Percentiles rank a stretch among this genome's conserved stretches.
phyloP scores from a whole-genome alignment of 2,113 vertebrate genomes.

The Pontoporia blainvillei region DNA sequence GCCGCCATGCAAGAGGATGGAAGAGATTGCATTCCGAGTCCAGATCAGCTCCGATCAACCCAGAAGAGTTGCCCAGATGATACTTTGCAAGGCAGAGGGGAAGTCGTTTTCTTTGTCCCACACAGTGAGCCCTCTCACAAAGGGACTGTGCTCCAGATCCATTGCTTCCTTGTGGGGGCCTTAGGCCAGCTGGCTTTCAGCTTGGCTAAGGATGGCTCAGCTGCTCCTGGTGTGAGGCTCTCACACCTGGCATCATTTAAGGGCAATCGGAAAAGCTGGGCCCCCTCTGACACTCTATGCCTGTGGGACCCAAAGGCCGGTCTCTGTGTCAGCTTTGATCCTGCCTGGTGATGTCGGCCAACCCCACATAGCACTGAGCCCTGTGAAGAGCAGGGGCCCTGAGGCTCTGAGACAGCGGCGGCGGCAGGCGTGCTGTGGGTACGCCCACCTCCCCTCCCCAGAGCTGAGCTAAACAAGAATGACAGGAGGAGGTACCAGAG shows the following conservation, averaged over 20 bases:
- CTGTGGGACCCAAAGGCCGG: neutral
- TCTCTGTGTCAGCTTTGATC: neutral
- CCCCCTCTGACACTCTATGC: neutral
- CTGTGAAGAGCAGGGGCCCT: neutral
- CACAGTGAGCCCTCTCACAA: neutral
- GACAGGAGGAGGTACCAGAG: neutral
- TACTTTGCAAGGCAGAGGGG: neutral
- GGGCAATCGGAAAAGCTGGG: neutral
- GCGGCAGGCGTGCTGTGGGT: rapidly evolving
- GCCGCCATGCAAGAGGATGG: neutral
- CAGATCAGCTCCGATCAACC: neutral
- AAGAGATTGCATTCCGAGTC: neutral
- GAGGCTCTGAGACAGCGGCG: neutral
- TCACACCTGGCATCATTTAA: neutral
- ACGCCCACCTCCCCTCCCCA: neutral
- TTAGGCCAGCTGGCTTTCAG: neutral
- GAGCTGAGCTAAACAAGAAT: neutral
- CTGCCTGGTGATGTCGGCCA: neutral
- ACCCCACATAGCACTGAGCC: neutral
- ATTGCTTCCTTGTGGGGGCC: neutral
- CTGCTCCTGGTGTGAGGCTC: neutral
- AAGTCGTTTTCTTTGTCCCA: neutral
- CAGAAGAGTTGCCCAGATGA: neutral
- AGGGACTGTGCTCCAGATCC: neutral
- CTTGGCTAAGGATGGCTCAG: neutral